Percentiles rank a stretch among this genome's conserved stretches.
phyloP scores from a whole-genome alignment of 2,888 invertebrate genomes.

The Caradrina kadenii region DNA sequence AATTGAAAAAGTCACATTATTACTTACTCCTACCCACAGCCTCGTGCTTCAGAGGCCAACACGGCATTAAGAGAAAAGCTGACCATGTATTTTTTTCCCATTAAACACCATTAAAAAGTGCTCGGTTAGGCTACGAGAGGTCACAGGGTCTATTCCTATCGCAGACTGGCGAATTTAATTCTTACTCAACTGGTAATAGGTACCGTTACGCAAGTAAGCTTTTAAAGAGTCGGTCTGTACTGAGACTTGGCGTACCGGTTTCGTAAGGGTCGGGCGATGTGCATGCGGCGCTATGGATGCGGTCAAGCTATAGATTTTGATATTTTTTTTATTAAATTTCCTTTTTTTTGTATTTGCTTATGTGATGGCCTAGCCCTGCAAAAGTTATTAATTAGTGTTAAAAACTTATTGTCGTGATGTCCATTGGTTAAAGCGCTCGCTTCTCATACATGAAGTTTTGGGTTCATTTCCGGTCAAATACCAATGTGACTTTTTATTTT shows the following conservation, averaged over 20 bases:
- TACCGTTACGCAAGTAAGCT: slow-evolving; percentile 57
- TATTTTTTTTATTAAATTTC: too few relatives aligned
- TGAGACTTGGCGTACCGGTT: slow-evolving; percentile 52
- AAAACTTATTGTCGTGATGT: too few relatives aligned
- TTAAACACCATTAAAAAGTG: slow-evolving; percentile 5
- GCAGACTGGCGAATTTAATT: slow-evolving; percentile 41
- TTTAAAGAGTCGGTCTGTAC: slow-evolving; percentile 38
- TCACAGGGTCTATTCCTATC: slow-evolving; percentile 34
- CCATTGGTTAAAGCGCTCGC: too few relatives aligned
- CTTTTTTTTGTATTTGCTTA: too few relatives aligned
- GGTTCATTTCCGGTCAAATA: too few relatives aligned
- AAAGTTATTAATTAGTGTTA: too few relatives aligned
- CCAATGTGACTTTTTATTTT: too few relatives aligned
- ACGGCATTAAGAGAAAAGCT: neutral
- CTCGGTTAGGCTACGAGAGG: slow-evolving; percentile 19
- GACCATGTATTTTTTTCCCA: neutral
- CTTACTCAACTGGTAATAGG: slow-evolving; percentile 32
- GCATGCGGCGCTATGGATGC: slow-evolving; percentile 6
- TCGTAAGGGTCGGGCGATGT: slow-evolving; percentile 9
- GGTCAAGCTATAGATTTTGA: neutral
- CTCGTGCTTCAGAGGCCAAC: too few relatives aligned
- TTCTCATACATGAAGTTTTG: too few relatives aligned
- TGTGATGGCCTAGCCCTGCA: too few relatives aligned
- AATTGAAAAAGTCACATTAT: too few relatives aligned
- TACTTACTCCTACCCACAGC: neutral